phyloP scores from a whole-genome alignment of 2,888 invertebrate species.

The Cryptosula pallasiana region DNA sequence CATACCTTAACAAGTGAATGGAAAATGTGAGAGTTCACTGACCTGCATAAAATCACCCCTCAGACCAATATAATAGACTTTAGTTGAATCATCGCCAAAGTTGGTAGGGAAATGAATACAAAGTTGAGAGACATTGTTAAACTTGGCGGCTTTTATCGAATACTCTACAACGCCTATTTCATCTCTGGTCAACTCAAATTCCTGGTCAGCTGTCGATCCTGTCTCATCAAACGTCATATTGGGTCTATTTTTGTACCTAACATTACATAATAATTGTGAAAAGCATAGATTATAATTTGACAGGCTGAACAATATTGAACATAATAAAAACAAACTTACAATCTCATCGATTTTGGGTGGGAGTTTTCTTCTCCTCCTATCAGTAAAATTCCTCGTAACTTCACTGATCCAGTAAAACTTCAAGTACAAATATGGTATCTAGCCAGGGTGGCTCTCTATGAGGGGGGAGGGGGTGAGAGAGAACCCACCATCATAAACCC shows the following conservation, averaged over 20 bases:
- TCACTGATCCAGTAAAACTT: conserved; percentile 86
- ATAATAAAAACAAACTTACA: conserved; percentile 63
- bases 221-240: conserved; percentile 89
- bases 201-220: conserved; percentile 68
- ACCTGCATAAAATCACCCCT: conserved; percentile 81
- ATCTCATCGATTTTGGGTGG: conserved; percentile 78
- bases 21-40: no score
- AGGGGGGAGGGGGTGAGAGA: no score
- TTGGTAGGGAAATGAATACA: conserved; percentile 84
- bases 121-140: conserved; percentile 81
- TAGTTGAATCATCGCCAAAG: conserved; percentile 63
- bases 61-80: conserved; percentile 88
- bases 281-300: no score
- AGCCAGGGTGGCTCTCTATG: no score
- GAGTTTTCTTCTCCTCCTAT: conserved; percentile 80
- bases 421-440: no score
- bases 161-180: conserved; percentile 77
- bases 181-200: conserved; percentile 79
- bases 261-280: neutral
- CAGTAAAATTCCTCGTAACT: conserved; percentile 86
- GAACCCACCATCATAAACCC: no score
- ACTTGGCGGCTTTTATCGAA: conserved; percentile 82
- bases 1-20: no score
- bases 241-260: conserved; percentile 76
- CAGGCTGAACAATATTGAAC: no score